Base-by-base conservation (phyloP, 2,113 vertebrate species). In the Ranitomeya variabilis region DNA sequence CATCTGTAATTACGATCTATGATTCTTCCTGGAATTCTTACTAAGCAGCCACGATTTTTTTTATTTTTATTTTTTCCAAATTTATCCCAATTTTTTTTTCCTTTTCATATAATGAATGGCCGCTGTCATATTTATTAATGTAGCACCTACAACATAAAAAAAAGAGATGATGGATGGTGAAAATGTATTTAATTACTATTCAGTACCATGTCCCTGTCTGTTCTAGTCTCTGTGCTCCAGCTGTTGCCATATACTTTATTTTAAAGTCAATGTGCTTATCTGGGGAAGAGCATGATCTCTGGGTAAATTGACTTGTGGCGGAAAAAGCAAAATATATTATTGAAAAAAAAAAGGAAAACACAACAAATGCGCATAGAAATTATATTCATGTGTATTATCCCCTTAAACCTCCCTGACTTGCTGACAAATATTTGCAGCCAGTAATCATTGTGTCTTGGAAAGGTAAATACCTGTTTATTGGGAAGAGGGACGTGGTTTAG, bases 101-200 rank as follows among this genome's bases (percentile, higher is more conserved):
- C 3, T n/a, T 12, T 54, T 93, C 92, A 90, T 90, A 93, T 92
- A 91, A 91, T 91, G 90, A 89, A 91, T 78, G 92, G 93, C 90
- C 89, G 81, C 4, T 91, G 92, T 87, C 16, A 85, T 91, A 92
- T 94, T 94, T 94, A 91, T 93, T 91, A 55, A 91, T 55, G 90
- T 59, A 51, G 93, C 94, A 95, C 94, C 94, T 95, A 95, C 94
- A 92, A 92, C 90, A 90, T 90, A 55, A 79, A 91, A 92, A 51
- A n/a, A 79, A 59, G 19, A 52, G 81, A 87, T 89, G 94, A 93
- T 91, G 90, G 94, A 92, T 93, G 93, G 92, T 92, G 93, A 91
- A 92, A 93, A 92, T 90, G 93, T 95, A 95, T 97, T 97, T 97
- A 96, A 95, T 97, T 97, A 95, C 96, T 96, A 97, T 96, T 97